A percentile compares a stretch with the other conserved stretches of the same genome.
These are phyloP conservation scores for Poeciliopsis presidionis DNA, from an alignment of 2,797 vertebrate species.

Conservation along the genomic window DNA sequence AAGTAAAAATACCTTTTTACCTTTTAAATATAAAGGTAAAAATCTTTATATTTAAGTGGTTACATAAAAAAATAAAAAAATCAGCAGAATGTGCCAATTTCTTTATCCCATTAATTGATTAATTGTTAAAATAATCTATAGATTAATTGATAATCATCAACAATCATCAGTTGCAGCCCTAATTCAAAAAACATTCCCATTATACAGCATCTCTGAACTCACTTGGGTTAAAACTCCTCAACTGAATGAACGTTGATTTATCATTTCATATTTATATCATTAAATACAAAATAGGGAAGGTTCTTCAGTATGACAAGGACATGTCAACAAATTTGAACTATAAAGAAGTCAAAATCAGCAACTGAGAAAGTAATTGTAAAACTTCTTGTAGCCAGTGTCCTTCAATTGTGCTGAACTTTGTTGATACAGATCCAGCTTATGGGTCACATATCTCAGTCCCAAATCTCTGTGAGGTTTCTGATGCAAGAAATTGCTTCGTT, in stretches of 20 bases:
- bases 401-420: constrained; percentile 7
- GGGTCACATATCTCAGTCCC: constrained; percentile 10
- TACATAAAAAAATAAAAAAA: no score
- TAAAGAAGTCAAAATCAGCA: neutral
- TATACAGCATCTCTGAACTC: neutral
- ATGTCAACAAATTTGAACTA: neutral
- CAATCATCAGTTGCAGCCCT: no score
- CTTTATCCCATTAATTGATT: no score
- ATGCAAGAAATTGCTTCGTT: constrained; percentile 60
- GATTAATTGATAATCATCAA: no score
- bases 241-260: neutral
- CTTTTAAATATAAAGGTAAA: no score
- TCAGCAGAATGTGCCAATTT: no score
- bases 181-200: neutral
- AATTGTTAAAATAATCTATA: no score
- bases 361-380: neutral
- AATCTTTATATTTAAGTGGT: no score
- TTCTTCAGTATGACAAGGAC: neutral
- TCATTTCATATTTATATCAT: no score
- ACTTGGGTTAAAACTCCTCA: neutral
- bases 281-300: no score
- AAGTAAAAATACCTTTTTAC: no score
- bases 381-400: neutral
- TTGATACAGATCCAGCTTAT: constrained; percentile 15
- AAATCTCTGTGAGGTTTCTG: constrained; percentile 30